phyloP scores from a whole-genome alignment of 1,140 invertebrate species.

The Hyles vespertilio region DNA sequence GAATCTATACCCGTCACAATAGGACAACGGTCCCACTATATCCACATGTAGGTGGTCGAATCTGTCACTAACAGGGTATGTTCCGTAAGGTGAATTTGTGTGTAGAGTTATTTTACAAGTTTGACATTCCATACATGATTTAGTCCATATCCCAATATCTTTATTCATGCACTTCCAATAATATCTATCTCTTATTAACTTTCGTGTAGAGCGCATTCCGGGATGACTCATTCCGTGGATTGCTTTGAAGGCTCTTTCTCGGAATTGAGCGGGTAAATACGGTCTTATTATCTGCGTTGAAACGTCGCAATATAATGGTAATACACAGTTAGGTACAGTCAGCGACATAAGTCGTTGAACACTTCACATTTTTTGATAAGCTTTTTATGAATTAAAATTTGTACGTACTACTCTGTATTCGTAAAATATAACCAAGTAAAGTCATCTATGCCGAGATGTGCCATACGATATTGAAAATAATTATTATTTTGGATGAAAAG shows the following conservation, averaged over 20 bases:
- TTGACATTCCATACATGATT: conserved; percentile 36
- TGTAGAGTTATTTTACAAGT: conserved; percentile 18
- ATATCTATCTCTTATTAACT: conserved; percentile 13
- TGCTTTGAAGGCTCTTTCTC: conserved; percentile 14
- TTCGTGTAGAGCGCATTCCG: conserved; percentile 12
- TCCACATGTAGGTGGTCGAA: conserved; percentile 73
- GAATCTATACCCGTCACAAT: conserved; percentile 39
- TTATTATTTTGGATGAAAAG: too few species aligned
- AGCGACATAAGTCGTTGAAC: too few species aligned
- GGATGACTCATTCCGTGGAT: conserved; percentile 21
- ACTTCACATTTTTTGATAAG: too few species aligned
- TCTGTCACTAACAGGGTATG: conserved; percentile 31
- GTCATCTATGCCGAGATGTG: too few species aligned
- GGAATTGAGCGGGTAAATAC: conserved; percentile 19
- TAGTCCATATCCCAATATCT: conserved; percentile 41
- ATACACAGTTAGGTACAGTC: too few species aligned
- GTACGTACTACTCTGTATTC: too few species aligned
- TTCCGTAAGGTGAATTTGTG: conserved; percentile 11
- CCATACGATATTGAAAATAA: too few species aligned
- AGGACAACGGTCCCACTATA: conserved; percentile 28
- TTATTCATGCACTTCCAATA: conserved; percentile 38
- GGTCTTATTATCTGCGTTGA: conserved; percentile 5
- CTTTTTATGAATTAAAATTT: too few species aligned
- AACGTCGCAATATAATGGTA: too few species aligned
- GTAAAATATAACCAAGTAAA: too few species aligned